phyloP scores from a whole-genome alignment of 2,113 vertebrate genomes.

The Centropus unirufus region DNA sequence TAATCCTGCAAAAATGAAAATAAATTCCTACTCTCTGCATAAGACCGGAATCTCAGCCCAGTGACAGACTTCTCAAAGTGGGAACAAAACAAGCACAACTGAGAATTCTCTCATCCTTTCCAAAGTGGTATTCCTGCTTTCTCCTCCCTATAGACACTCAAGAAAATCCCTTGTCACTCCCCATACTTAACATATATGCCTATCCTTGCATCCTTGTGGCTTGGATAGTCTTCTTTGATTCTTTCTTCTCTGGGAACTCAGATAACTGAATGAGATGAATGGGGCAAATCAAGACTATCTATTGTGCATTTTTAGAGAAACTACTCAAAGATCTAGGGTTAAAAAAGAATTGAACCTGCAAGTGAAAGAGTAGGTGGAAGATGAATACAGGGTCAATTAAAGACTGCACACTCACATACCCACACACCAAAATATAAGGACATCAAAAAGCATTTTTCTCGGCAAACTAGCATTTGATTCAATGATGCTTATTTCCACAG shows the following conservation, averaged over 20 bases:
- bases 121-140: background rate
- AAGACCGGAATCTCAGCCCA: background rate
- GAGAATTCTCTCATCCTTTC: background rate
- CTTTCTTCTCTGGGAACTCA: background rate
- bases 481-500: background rate
- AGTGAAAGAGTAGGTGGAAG: background rate
- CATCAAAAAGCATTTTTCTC: slow-evolving; percentile 12
- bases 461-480: background rate
- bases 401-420: background rate
- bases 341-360: background rate
- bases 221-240: background rate
- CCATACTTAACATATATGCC: background rate
- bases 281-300: background rate
- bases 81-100: background rate
- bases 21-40: background rate
- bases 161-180: background rate
- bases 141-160: background rate
- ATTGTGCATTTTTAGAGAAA: background rate
- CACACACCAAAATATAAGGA: background rate
- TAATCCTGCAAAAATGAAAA: background rate
- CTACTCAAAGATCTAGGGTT: background rate
- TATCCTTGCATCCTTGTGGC: background rate
- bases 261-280: background rate
- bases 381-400: slow-evolving; percentile 14
- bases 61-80: background rate